phyloP scores from a whole-genome alignment of 2,113 vertebrate genomes.

The Bucco capensis region DNA sequence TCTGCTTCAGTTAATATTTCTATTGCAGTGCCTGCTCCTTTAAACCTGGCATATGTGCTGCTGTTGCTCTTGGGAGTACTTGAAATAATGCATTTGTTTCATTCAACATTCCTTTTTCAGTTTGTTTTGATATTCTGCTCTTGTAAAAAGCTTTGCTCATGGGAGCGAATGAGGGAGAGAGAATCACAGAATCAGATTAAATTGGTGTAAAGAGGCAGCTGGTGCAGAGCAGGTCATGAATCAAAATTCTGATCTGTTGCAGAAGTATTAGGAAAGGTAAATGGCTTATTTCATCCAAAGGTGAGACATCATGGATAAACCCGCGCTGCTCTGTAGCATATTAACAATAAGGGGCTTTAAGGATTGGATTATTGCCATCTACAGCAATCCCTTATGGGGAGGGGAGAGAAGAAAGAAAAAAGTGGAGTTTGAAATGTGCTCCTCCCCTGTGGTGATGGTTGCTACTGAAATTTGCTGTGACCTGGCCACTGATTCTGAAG shows the following conservation, averaged over 20 bases:
- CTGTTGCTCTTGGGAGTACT: background rate
- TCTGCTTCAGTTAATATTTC: background rate
- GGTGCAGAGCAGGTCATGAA: background rate
- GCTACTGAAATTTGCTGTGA: background rate
- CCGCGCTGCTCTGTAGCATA: background rate
- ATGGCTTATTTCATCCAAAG: slow-evolving; percentile 13
- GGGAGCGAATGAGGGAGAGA: background rate
- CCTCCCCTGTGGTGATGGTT: background rate
- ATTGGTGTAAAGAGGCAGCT: background rate
- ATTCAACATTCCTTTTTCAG: background rate
- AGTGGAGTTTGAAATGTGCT: background rate
- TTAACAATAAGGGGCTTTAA: background rate
- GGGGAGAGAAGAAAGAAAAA: background rate
- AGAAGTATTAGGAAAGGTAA: background rate
- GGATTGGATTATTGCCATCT: background rate
- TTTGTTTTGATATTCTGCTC: background rate
- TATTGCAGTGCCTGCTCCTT: background rate
- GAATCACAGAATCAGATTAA: no score
- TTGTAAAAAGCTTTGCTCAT: background rate
- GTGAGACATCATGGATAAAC: background rate
- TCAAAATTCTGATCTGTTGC: background rate
- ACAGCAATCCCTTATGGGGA: background rate
- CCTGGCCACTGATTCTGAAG: background rate
- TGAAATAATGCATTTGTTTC: background rate
- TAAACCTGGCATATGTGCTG: background rate